Evolutionary conservation across 2,888 invertebrate genomes (phyloP).

Genomic region (Dolomedes plantarius): DNA sequence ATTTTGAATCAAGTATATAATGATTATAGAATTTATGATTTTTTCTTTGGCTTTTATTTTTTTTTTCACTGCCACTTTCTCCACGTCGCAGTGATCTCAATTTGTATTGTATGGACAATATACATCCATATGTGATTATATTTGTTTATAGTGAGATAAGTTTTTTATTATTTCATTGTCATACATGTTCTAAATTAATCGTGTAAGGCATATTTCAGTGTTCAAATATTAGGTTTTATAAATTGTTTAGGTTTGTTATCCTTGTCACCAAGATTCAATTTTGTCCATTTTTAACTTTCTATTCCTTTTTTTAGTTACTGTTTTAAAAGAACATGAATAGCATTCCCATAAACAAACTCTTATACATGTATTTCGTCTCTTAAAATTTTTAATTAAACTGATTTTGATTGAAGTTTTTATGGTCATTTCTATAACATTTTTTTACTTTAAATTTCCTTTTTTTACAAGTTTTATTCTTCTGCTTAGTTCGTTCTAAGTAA

Average conservation of each 20-base stretch:
- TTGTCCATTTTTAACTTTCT: not conserved
- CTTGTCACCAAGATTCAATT: not conserved
- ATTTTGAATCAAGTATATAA: conserved; percentile 64
- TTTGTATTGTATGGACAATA: conserved; percentile 55
- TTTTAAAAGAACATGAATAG: not conserved
- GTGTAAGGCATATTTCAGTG: not conserved
- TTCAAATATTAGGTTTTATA: not conserved
- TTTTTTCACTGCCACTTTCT: conserved; percentile 42
- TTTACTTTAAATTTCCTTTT: too few relatives aligned
- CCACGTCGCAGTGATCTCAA: conserved; percentile 51
- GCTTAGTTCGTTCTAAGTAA: not conserved
- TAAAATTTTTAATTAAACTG: not conserved
- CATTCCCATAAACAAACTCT: not conserved
- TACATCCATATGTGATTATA: conserved; percentile 61
- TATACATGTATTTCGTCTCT: not conserved
- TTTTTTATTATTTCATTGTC: conserved; percentile 1
- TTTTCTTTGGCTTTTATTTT: conserved; percentile 5
- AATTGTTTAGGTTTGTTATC: not conserved
- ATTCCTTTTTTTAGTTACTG: not conserved
- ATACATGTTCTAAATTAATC: not conserved
- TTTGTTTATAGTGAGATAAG: conserved; percentile 4
- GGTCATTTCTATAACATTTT: too few relatives aligned
- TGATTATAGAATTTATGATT: not conserved
- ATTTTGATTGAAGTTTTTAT: not conserved
- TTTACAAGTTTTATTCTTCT: not conserved